Evolutionary conservation across 2,797 vertebrate genomes (phyloP).

Genomic region (Pipistrellus pipistrellus): DNA sequence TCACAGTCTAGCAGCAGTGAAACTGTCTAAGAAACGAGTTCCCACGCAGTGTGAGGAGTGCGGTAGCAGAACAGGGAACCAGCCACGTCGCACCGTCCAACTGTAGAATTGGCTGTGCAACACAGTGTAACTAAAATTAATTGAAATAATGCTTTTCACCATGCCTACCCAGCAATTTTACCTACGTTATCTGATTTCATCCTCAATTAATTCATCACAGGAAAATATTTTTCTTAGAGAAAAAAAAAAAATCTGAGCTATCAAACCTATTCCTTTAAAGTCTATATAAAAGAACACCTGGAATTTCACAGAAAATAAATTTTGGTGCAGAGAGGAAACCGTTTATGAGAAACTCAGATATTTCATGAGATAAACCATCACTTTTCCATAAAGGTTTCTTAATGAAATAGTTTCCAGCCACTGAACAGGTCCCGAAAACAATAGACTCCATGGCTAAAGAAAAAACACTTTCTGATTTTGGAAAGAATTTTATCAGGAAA

Average conservation of each 20-base stretch:
- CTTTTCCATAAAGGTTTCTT: slow-evolving; percentile 70
- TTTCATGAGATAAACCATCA: slow-evolving; percentile 79
- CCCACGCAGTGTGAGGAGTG: fast-evolving
- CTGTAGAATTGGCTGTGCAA: not conserved
- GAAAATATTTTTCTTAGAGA: slow-evolving; percentile 62
- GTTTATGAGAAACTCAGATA: slow-evolving; percentile 83
- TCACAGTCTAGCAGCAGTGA: not conserved
- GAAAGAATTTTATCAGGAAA: slow-evolving; percentile 40
- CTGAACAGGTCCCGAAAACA: slow-evolving; percentile 15
- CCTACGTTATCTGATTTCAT: slow-evolving; percentile 80
- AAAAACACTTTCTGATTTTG: slow-evolving; percentile 50
- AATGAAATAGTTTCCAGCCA: slow-evolving; percentile 73
- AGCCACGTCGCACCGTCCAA: not conserved
- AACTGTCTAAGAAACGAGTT: not conserved
- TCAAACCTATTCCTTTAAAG: slow-evolving; percentile 77
- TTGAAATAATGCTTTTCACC: slow-evolving; percentile 42
- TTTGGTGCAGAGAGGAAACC: slow-evolving; percentile 82
- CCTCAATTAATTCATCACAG: slow-evolving; percentile 77
- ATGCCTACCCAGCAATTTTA: slow-evolving; percentile 4
- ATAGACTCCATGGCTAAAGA: slow-evolving; percentile 27
- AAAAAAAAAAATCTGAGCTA: slow-evolving; percentile 32
- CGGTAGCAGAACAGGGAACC: not conserved
- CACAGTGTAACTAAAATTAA: not conserved
- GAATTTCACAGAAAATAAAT: slow-evolving; percentile 85
- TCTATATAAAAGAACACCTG: slow-evolving; percentile 82